Evolutionary conservation across 1,140 invertebrate genomes (phyloP), one percentile per base, ranked within the genome.

Genomic region (Manduca sexta): DNA sequence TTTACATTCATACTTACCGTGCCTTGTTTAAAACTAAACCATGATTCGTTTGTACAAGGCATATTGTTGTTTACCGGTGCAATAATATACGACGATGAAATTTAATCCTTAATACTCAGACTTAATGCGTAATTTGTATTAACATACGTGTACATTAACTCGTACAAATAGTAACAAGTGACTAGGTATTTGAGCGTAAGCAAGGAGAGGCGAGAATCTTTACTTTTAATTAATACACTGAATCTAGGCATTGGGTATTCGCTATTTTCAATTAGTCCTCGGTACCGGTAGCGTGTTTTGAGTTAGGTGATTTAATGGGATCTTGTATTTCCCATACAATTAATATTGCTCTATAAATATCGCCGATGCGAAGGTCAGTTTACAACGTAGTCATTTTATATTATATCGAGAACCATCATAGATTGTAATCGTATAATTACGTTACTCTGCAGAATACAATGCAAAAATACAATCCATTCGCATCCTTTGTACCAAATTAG

Each of bases 151-250:
- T 46, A 60, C 54, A 56, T 64, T 60, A 62, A 52, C 60, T 61
- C 61, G 62, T 72, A 76, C 63, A 75, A 73, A 66, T 78, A 69
- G 71, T 73, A 70, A 67, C 64, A 53, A 61, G 64, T 65, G 63
- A 71, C 63, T 68, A 65, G 52, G 69, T 74, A 76, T 64, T 62
- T 64, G 60, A 70, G 60, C 67, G 64, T 66, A 69, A 64, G 70
- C 69, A 53, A 66, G 59, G 60, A 58, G 67, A 75, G 66, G 66
- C 71, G 74, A 74, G 77, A 75, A 78, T 74, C 73, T 81, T 83
- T 76, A 71, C 71, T 74, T 77, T 77, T 79, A 80, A 81, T 80
- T 81, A 78, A 81, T 83, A 72, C 71, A 49, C 63, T 64, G 64
- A 69, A 77, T 72, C 72, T 70, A 73, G 70, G 69, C 61, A 69